A percentile compares a stretch with the other conserved stretches of the same genome.
Evolutionary conservation across 2,888 invertebrate genomes (phyloP).

Genomic region (Rhagophthalmus giganteus): DNA sequence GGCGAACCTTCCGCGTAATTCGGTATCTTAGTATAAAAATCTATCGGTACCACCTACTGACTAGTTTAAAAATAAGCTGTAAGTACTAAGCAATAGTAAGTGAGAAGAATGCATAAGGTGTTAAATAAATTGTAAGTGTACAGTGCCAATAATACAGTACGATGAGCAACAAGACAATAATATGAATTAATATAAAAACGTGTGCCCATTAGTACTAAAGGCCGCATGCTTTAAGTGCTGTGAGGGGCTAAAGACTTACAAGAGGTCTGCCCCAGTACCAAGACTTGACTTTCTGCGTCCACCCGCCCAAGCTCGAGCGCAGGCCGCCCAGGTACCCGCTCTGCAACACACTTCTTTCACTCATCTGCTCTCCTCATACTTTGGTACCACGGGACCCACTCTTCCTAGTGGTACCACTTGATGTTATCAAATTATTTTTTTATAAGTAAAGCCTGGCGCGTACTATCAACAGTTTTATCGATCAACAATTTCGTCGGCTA

Average conservation of each 20-base stretch:
- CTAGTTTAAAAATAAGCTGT: neutral
- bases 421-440: conserved; percentile 4
- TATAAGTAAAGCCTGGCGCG: no score
- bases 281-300: conserved; percentile 95
- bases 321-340: conserved; percentile 91
- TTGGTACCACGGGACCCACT: conserved; percentile 18
- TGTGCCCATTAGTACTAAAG: conserved; percentile 37
- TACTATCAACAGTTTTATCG: no score
- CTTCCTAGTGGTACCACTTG: conserved; percentile 20
- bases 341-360: conserved; percentile 60
- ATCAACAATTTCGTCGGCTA: no score
- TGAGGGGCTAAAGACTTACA: conserved; percentile 69
- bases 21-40: no score
- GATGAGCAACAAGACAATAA: conserved; percentile 26
- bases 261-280: conserved; percentile 97
- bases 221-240: conserved; percentile 44
- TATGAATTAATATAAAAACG: conserved; percentile 17
- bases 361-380: conserved; percentile 30
- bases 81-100: neutral
- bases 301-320: conserved; percentile 92
- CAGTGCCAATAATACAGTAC: conserved; percentile 15
- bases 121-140: conserved; percentile 10
- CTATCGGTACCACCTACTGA: neutral
- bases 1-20: no score
- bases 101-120: neutral